Conservation (phyloP, 2,113 vertebrate species). For the Himantopus leucocephalus region DNA sequence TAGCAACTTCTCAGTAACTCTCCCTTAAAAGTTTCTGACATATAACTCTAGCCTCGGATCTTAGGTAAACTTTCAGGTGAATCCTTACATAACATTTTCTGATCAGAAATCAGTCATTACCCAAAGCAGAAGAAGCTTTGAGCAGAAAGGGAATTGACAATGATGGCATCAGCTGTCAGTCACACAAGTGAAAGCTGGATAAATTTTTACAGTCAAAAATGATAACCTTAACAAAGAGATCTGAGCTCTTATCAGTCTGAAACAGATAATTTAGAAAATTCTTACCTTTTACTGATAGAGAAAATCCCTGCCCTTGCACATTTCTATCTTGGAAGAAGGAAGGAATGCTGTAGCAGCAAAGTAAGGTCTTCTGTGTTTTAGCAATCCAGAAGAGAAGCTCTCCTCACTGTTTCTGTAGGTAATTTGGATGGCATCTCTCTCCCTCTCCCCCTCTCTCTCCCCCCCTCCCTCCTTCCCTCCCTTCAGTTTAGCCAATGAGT, state of each 20-base stretch:
- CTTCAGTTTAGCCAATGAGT: constrained; percentile 7
- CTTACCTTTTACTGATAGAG: constrained; percentile 38
- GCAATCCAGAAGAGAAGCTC: background rate
- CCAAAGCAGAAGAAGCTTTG: background rate
- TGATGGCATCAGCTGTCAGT: background rate
- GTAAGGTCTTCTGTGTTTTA: background rate
- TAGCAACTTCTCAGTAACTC: background rate
- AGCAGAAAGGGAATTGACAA: background rate
- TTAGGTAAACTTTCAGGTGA: background rate
- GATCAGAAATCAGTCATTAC: background rate
- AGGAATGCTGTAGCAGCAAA: background rate
- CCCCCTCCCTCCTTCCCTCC: background rate
- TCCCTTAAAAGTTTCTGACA: background rate
- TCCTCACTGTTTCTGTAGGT: background rate
- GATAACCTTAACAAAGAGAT: background rate
- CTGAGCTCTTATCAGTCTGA: background rate
- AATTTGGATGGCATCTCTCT: constrained; percentile 5
- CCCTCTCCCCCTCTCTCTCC: background rate
- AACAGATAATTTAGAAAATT: background rate
- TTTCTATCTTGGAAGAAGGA: background rate
- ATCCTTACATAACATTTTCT: background rate
- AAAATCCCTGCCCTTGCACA: background rate
- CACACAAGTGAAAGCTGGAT: background rate
- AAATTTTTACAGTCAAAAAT: background rate
- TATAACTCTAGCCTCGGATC: background rate